A percentile compares a stretch with the other conserved stretches of the same genome.
Conservation (phyloP, 2,888 invertebrate species). For the Drosophila rubida region DNA sequence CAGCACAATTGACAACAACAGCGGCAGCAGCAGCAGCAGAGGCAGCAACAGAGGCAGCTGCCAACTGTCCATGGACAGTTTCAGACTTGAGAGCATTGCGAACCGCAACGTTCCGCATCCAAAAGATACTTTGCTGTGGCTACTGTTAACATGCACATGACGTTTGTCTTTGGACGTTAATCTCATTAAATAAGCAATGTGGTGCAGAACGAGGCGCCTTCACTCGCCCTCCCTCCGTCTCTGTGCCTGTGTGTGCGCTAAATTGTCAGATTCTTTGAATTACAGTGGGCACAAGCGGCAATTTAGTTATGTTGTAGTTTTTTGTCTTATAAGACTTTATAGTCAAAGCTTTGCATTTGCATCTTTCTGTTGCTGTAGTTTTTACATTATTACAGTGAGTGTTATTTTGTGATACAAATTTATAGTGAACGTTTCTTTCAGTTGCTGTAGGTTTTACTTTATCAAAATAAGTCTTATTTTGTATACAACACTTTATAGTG, state of each 20-base stretch:
- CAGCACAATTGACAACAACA: constrained; percentile 63
- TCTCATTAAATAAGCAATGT: constrained; percentile 83
- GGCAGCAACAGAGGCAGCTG: constrained; percentile 53
- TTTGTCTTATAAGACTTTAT: no score
- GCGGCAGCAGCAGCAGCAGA: constrained; percentile 43
- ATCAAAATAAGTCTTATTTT: no score
- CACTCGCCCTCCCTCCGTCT: constrained; percentile 9
- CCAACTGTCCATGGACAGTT: constrained; percentile 55
- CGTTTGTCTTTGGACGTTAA: constrained; percentile 83
- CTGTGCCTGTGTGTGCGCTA: constrained; percentile 36
- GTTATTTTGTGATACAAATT: no score
- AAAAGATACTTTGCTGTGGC: constrained; percentile 59
- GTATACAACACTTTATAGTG: no score
- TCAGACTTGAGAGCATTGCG: constrained; percentile 47
- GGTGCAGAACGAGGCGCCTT: constrained; percentile 56
- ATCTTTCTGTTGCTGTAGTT: no score
- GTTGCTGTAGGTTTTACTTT: no score
- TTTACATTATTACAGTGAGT: no score
- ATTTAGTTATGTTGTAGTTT: neutral
- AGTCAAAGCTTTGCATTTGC: no score
- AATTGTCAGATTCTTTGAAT: constrained; percentile 37
- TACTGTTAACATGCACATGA: constrained; percentile 80
- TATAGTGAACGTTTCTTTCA: no score
- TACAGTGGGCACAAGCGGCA: constrained; percentile 35
- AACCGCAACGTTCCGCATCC: constrained; percentile 50